Base-by-base conservation (phyloP, 2,888 invertebrate species). In the Ochropleura plecta region DNA sequence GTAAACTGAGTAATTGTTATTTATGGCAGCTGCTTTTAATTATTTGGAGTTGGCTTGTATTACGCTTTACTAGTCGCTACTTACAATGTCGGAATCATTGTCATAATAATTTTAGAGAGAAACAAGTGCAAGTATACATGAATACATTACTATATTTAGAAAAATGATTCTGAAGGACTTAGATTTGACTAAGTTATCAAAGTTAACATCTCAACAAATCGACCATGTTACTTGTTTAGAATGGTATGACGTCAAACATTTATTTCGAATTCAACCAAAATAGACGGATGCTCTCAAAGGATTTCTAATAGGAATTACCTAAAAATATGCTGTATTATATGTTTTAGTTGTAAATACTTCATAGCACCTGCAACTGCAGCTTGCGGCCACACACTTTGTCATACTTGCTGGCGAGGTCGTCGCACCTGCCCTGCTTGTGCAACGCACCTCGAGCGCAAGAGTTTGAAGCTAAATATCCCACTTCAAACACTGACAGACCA, bases 331-430 rank as follows among this genome's bases (percentile, higher is more conserved):
- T 53, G 1, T 55, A 18, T 59, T 70, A 51, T 53, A 66, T 72
- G 12, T 78, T 94, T 79, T 88, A 96, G 96, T 87, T 95, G 95
- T 80, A 94, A 94, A 82, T 93, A 91, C 81, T 96, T 91, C 82
- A 89, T 91, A 78, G 91, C 91, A 63, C 94, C 95, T 14, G 91
- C 92, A 55, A 94, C 94, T 69, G 93, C 95, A 20, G 40, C 85
- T 7, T 96, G 96, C 84, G 95, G 95, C 6, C 96, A 96, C 78
- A 92, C 93, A 2, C 86, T 95, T 65, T 96, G 96, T 78, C 93
- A 93, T 70, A 86, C 86, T 0, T 96, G 96, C 83, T 96, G 96
- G 96, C 77, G 87, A 8, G 90, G 91, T 12, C 88, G 92, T 16
- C 90, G 88, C 4, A 84, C 87, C 20, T 96, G 96, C 60, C 92